Percentiles rank a stretch among this genome's conserved stretches.
Conservation (phyloP, 1,140 invertebrate genomes). For the Drosophila nasuta region DNA sequence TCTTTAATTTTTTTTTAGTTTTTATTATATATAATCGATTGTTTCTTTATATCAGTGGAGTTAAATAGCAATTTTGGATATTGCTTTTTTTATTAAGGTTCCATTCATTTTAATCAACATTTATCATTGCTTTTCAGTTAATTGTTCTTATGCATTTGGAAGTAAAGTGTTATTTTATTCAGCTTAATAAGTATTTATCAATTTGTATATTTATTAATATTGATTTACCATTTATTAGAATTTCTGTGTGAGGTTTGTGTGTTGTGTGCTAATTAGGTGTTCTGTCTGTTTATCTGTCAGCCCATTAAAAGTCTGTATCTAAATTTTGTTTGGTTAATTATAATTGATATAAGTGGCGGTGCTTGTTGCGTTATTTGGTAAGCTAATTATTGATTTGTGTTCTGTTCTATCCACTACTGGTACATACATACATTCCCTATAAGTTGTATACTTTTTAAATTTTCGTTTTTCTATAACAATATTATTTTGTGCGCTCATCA, state of each 20-base stretch:
- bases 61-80: slow-evolving; percentile 50
- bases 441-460: slow-evolving; percentile 1
- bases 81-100: slow-evolving; percentile 59
- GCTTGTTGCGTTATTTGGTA: slow-evolving; percentile 59
- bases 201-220: slow-evolving; percentile 34
- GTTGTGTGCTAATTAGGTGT: slow-evolving; percentile 69
- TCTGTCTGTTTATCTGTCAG: slow-evolving; percentile 18
- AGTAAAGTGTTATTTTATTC: slow-evolving; percentile 43
- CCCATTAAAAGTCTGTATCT: slow-evolving; percentile 36
- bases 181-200: slow-evolving; percentile 17
- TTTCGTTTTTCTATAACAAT: slow-evolving; percentile 32
- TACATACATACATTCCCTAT: slow-evolving; percentile 41
- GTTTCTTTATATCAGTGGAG: slow-evolving; percentile 12
- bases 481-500: slow-evolving; percentile 59
- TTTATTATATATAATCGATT: slow-evolving; percentile 4
- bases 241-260: slow-evolving; percentile 69
- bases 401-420: slow-evolving; percentile 18
- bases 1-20: slow-evolving; percentile 13
- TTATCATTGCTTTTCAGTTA: slow-evolving; percentile 51
- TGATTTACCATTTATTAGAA: slow-evolving; percentile 12
- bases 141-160: slow-evolving; percentile 38
- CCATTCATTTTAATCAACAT: slow-evolving; percentile 41
- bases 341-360: slow-evolving; percentile 80
- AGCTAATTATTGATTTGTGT: slow-evolving; percentile 47
- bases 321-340: slow-evolving; percentile 38